Base-by-base conservation (phyloP, 2,113 vertebrate species). In the Harpagus bidentatus region DNA sequence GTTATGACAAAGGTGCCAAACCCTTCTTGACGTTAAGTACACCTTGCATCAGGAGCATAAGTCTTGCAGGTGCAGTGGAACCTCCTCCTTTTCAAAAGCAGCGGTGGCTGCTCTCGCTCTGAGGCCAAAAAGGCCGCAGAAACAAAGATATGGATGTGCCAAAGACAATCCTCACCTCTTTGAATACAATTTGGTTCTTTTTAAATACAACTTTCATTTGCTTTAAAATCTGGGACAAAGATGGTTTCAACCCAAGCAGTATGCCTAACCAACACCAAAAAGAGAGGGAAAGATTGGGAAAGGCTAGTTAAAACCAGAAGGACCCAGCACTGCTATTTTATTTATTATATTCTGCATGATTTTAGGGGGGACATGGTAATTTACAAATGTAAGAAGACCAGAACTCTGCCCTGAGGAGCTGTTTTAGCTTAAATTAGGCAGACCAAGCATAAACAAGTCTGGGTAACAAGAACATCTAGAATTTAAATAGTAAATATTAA, bases 401-500 rank as follows among this genome's bases (percentile, higher is more conserved):
- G 95, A 94, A 69, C 52, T 86, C 71, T 93, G 85, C 93, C 94
- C 88, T 65, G 67, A 95, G 95, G 92, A 94, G 16, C 29, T 96
- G 48, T 28, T 95, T 90, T 92, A 59, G 56, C 26, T 95, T 92
- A 79, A 95, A 95, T 92, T 58, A 90, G 61, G 65, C 77, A 97
- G 55, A 74, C 63, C 52, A 71, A 79, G 77, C 72, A 86, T 63
- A 86, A 95, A 91, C 61, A 93, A 90, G 77, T 52, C 72, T 72
- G 47, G 2, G 10, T 90, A 95, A 95, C 69, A 67, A 67, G 76
- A 96, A 86, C 38, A 74, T 67, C 81, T 52, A 88, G 59, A 95
- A 97, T 95, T 93, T 86, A 97, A 96, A 92, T 90, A 86, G 45
- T 61, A 95, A 94, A 93, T 71, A 89, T 43, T 45, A 71, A 16